phyloP scores from a whole-genome alignment of 2,113 vertebrate species.

The Acanthochromis polyacanthus region DNA sequence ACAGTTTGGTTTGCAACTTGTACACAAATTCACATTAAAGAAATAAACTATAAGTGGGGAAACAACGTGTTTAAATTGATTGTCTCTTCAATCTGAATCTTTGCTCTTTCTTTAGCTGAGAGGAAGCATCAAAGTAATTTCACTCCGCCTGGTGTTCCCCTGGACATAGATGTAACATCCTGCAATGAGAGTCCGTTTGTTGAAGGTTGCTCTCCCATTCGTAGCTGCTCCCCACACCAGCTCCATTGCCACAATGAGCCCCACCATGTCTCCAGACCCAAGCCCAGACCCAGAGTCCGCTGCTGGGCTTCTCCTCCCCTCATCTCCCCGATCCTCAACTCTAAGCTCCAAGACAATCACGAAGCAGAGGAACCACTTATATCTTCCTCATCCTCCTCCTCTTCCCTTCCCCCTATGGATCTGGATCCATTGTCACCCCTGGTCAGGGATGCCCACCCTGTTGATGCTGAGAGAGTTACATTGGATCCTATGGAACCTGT shows the following conservation, averaged over 20 bases:
- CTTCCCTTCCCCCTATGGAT: slow-evolving; percentile 68
- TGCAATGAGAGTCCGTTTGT: slow-evolving; percentile 89
- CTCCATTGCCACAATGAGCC: slow-evolving; percentile 34
- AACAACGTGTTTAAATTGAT: background rate
- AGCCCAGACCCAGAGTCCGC: slow-evolving; percentile 74
- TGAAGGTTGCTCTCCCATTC: slow-evolving; percentile 95
- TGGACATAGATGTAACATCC: slow-evolving; percentile 73
- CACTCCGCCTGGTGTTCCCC: slow-evolving; percentile 85
- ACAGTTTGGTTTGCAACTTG: slow-evolving; percentile 6
- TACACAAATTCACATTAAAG: background rate
- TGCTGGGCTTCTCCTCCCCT: slow-evolving; percentile 81
- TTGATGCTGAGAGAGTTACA: slow-evolving; percentile 45
- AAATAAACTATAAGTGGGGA: background rate
- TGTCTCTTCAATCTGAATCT: background rate
- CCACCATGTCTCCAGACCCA: slow-evolving; percentile 37
- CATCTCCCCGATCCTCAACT: slow-evolving; percentile 87
- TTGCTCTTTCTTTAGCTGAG: slow-evolving; percentile 76
- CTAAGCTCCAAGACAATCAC: slow-evolving; percentile 80
- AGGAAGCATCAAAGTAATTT: slow-evolving; percentile 83
- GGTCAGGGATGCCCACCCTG: background rate
- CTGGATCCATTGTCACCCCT: slow-evolving; percentile 61
- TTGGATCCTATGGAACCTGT: slow-evolving; percentile 80
- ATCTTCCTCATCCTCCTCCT: slow-evolving; percentile 38
- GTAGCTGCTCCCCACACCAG: slow-evolving; percentile 87
- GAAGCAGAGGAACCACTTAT: slow-evolving; percentile 66